Evolutionary conservation across 92 coral and sea anemone species (phyloP).

Genomic region (Pocillopora meandrina): DNA sequence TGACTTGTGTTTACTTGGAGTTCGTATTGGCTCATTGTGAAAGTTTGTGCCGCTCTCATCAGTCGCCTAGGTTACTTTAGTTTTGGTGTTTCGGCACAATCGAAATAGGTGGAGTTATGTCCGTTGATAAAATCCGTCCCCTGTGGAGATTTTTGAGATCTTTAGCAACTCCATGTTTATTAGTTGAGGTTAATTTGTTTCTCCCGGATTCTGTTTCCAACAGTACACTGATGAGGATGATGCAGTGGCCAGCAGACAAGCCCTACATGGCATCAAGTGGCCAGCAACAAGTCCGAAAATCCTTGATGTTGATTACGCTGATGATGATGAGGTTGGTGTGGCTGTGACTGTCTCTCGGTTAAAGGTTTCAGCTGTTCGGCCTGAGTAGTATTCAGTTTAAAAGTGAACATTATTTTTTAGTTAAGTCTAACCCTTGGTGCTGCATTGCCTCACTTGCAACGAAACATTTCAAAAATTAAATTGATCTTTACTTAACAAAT

Average conservation of each 20-base stretch:
- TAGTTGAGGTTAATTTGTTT: background rate
- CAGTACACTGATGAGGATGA: constrained; percentile 87
- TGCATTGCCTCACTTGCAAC: too few relatives aligned
- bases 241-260: constrained; percentile 78
- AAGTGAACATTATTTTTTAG: too few relatives aligned
- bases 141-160: background rate
- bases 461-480: too few relatives aligned
- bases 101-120: background rate
- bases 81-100: too few relatives aligned
- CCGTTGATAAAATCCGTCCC: background rate
- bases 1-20: too few relatives aligned
- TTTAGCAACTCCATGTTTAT: background rate
- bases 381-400: too few relatives aligned
- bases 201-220: background rate
- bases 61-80: too few relatives aligned
- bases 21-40: too few relatives aligned
- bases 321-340: constrained; percentile 77
- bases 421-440: too few relatives aligned
- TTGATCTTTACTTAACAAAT: too few relatives aligned
- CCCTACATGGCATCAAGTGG: constrained; percentile 94
- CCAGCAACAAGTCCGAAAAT: constrained; percentile 94
- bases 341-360: background rate
- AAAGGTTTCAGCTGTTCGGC: too few relatives aligned
- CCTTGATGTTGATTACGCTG: constrained; percentile 86
- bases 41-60: too few relatives aligned